Base-by-base conservation (phyloP, 35 echinoderm and acorn worm genomes). In the Hemicentrotus pulcherrimus region DNA sequence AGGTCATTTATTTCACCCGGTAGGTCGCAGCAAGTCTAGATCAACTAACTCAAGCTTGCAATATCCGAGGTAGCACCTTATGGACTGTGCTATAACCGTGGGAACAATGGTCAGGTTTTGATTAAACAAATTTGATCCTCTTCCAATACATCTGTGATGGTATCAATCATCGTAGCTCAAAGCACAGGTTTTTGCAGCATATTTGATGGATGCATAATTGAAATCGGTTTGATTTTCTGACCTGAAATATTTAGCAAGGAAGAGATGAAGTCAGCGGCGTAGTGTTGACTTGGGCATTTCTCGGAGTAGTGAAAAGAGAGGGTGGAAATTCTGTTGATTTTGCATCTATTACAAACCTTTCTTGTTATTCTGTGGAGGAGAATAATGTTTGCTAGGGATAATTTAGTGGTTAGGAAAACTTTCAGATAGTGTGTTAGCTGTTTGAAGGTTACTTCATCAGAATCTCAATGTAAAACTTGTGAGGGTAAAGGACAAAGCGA, bases 101-200 rank as follows among this genome's bases (percentile, higher is more conserved):
- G 50, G 65, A 78, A 78, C 65, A 78, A 78, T 78, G 15, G 19
- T 78, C n/a, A 28, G 22, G 0, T 78, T 78, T 78, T 78, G 18
- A 78, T 78, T 78, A 78, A 78, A 78, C 65, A 78, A 78, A 78
- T 78, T 78, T 24, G 65, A 78, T 78, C 65, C 65, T 78, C 7
- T 78, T 22, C 65, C 65, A 78, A 28, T 78, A 78, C 19, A n/a
- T n/a, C 65, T 78, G 65, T 78, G 65, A 78, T 28, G 65, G 24
- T n/a, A 78, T 78, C 65, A 78, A 28, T 78, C 22, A 28, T 78
- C 24, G 65, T 7, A 22, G 28, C 65, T 78, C 65, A 78, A n/a
- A 78, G 65, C 28, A n/a, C 65, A 78, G 19, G 50, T n/a, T 0
- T 78, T n/a, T 78, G 22, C 65, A 78, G 65, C 65, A 28, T 78